These are phyloP conservation scores for Spodoptera frugiperda DNA, from an alignment of 1,140 invertebrate species.

Conservation along the genomic window DNA sequence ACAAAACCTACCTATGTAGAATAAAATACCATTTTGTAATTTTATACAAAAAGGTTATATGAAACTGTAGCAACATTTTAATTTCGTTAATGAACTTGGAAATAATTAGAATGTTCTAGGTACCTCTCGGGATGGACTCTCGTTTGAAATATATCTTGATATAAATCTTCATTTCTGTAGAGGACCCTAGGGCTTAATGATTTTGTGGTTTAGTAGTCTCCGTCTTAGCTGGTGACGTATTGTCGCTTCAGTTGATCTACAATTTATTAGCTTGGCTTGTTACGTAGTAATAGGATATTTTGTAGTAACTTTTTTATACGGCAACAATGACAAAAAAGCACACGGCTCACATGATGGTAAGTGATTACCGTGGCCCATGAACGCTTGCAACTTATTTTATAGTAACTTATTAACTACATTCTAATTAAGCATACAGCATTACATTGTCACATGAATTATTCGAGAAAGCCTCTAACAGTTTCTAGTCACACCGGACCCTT, in stretches of 20 bases:
- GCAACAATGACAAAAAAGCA: no score
- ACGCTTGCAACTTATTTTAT: no score
- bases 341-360: no score
- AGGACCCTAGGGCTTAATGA: not conserved
- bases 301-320: no score
- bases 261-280: not conserved
- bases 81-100: slow-evolving; percentile 18
- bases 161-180: slow-evolving; percentile 2
- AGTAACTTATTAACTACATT: no score
- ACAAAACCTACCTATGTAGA: not conserved
- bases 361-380: no score
- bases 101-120: slow-evolving; percentile 30
- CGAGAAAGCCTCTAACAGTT: no score
- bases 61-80: slow-evolving; percentile 7
- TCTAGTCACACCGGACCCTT: no score
- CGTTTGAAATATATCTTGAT: not conserved
- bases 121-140: not conserved
- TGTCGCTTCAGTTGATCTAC: not conserved
- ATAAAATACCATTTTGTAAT: not conserved
- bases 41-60: not conserved
- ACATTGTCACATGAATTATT: no score
- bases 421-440: no score
- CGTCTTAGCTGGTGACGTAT: not conserved
- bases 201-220: slow-evolving; percentile 9
- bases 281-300: not conserved